Evolutionary conservation across 2,113 vertebrate species (phyloP).

Genomic region (Scolopax mira): DNA sequence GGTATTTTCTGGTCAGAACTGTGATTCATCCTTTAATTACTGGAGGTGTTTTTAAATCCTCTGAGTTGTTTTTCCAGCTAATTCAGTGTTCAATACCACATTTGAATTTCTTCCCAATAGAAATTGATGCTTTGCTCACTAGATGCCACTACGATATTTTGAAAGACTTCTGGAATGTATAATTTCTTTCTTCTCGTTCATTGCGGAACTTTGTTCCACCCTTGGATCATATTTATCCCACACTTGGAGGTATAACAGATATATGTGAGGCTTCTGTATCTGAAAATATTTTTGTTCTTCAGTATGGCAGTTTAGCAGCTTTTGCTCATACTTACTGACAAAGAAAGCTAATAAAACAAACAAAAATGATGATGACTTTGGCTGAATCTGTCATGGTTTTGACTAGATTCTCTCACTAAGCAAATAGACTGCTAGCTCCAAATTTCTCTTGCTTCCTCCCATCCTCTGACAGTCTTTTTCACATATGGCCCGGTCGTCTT

Average conservation of each 20-base stretch:
- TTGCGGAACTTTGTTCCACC: slow-evolving; percentile 1
- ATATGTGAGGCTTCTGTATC: neutral
- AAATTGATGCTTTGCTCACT: slow-evolving; percentile 49
- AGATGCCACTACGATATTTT: slow-evolving; percentile 39
- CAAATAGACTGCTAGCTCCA: slow-evolving; percentile 8
- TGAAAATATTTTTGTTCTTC: slow-evolving; percentile 38
- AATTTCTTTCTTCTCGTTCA: neutral
- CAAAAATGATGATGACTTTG: slow-evolving; percentile 8
- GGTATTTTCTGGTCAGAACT: slow-evolving; percentile 42
- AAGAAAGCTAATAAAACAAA: slow-evolving; percentile 36
- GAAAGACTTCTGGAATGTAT: slow-evolving; percentile 34
- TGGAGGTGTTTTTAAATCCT: slow-evolving; percentile 31
- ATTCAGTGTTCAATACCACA: neutral
- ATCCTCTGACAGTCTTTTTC: neutral
- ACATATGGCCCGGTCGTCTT: neutral
- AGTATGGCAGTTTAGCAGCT: neutral
- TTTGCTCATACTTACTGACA: slow-evolving; percentile 11
- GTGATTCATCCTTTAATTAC: slow-evolving; percentile 45
- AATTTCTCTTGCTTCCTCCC: neutral
- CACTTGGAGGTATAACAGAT: slow-evolving; percentile 11
- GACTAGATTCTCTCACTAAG: slow-evolving; percentile 29
- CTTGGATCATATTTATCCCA: slow-evolving; percentile 1
- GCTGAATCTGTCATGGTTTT: slow-evolving; percentile 26
- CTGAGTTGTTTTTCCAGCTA: slow-evolving; percentile 23
- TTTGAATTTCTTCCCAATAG: slow-evolving; percentile 18